Conservation (phyloP, 2,888 invertebrate species). For the Sympetrum striolatum region DNA sequence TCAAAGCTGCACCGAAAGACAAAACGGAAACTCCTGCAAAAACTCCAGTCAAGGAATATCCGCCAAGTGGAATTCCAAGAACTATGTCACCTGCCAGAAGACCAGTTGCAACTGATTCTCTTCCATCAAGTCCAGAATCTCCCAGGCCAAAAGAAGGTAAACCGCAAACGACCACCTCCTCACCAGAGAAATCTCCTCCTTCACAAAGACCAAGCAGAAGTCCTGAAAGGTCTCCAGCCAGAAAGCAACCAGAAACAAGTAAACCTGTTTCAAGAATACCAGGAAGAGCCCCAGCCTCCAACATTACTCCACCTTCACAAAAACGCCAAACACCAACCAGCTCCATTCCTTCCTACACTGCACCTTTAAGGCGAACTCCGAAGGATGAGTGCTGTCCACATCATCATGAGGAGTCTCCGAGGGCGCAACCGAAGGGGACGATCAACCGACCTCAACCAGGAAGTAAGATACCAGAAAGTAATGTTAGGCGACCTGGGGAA, state of each 20-base stretch:
- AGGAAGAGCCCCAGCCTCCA: background rate
- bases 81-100: slow-evolving; percentile 19
- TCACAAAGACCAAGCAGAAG: slow-evolving; percentile 42
- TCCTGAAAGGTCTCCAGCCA: slow-evolving; percentile 8
- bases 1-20: background rate
- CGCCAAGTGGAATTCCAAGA: slow-evolving; percentile 18
- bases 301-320: background rate
- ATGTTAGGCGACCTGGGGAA: background rate
- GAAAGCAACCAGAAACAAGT: background rate
- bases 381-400: background rate
- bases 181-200: slow-evolving; percentile 5
- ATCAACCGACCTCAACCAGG: slow-evolving; percentile 21
- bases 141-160: background rate
- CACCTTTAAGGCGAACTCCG: background rate
- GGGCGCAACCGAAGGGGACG: background rate
- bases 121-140: slow-evolving; percentile 30
- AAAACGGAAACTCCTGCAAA: slow-evolving; percentile 10
- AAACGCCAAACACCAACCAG: background rate
- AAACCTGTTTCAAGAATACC: slow-evolving; percentile 11
- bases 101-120: background rate
- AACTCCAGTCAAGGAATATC: slow-evolving; percentile 39
- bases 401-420: background rate
- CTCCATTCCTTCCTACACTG: background rate
- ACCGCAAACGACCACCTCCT: background rate
- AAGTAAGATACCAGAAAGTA: slow-evolving; percentile 1